A percentile compares a stretch with the other conserved stretches of the same genome.
Conservation (phyloP, 2,888 invertebrate genomes). For the Ommatoiulus sabulosus region DNA sequence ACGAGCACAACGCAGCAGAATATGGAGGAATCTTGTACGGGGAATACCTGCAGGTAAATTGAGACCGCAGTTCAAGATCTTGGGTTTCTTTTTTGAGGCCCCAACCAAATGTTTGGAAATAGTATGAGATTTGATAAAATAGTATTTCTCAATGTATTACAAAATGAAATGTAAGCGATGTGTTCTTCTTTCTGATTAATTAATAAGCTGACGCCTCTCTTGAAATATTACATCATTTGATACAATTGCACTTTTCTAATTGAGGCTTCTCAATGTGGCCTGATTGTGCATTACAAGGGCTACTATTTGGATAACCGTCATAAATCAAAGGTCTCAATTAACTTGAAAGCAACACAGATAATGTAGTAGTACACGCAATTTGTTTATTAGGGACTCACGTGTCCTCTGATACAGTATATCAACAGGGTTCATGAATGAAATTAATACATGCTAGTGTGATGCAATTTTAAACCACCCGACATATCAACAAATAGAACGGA, state of each 20-base stretch:
- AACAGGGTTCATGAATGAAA: too few species aligned
- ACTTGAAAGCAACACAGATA: neutral
- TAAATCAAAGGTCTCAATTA: neutral
- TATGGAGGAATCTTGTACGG: conserved; percentile 83
- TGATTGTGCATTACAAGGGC: neutral
- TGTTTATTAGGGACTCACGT: neutral
- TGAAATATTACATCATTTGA: neutral
- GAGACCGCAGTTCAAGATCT: neutral
- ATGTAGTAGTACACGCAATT: neutral
- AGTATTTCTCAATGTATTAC: too few species aligned
- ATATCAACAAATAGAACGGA: too few species aligned
- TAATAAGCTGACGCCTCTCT: neutral
- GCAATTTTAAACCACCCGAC: neutral
- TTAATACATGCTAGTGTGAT: neutral
- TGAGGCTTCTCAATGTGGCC: neutral
- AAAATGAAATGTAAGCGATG: neutral
- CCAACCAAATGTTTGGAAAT: neutral
- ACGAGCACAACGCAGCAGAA: conserved; percentile 25
- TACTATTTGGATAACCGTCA: neutral
- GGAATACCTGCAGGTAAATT: conserved; percentile 81
- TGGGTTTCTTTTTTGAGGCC: neutral
- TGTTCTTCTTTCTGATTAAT: too few species aligned
- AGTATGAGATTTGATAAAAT: neutral
- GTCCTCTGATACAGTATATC: too few species aligned
- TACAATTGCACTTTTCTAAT: neutral